phyloP scores from a whole-genome alignment of 2,113 vertebrate species.

The Saimiri boliviensis region DNA sequence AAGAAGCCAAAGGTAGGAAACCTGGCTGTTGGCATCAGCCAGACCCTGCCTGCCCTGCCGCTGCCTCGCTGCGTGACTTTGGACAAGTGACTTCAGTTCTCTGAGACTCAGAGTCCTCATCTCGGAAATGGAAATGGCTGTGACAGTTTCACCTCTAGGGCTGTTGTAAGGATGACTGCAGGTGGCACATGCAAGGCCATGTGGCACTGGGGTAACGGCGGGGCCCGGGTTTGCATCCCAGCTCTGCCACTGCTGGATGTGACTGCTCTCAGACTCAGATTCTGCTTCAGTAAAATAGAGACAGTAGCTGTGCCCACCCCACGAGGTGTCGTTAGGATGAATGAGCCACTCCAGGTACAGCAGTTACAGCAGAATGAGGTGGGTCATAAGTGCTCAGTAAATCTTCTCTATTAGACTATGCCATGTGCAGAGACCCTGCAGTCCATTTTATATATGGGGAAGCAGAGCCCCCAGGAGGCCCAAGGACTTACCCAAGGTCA shows the following conservation, averaged over 20 bases:
- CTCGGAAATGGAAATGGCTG: not conserved
- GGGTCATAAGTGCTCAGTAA: not conserved
- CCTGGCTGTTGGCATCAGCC: not conserved
- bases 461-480: not conserved
- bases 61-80: not conserved
- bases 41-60: not conserved
- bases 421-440: not conserved
- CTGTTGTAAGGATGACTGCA: not conserved
- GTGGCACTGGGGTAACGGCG: not conserved
- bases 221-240: not conserved
- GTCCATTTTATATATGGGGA: not conserved
- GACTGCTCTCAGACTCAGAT: not conserved
- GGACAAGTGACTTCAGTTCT: not conserved
- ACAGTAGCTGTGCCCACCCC: not conserved
- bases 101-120: not conserved
- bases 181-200: not conserved
- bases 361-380: not conserved
- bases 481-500: slow-evolving; percentile 7
- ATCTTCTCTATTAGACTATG: not conserved
- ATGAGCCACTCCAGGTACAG: not conserved
- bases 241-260: not conserved
- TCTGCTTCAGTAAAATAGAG: not conserved
- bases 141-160: not conserved
- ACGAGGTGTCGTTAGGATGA: fast-evolving
- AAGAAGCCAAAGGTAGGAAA: not conserved